These are phyloP conservation scores for Stratiomys singularior DNA, from an alignment of 2,888 invertebrate genomes.

Conservation along the genomic window DNA sequence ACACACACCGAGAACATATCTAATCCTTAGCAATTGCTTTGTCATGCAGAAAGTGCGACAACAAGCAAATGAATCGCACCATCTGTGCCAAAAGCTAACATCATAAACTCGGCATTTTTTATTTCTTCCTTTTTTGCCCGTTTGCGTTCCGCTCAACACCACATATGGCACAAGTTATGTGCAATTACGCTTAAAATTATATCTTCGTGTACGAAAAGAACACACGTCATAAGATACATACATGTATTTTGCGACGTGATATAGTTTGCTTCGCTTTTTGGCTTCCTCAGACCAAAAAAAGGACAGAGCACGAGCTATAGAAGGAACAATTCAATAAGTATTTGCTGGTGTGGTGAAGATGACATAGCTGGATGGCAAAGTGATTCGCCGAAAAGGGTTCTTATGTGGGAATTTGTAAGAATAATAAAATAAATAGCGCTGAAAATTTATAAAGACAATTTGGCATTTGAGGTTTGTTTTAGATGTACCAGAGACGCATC, in stretches of 20 bases:
- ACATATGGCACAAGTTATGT: constrained; percentile 27
- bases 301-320: not conserved
- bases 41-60: constrained; percentile 20
- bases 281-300: not conserved
- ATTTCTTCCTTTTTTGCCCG: too few species aligned
- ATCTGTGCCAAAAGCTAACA: not conserved
- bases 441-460: too few species aligned
- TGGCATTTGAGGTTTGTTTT: too few species aligned
- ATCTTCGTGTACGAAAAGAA: not conserved
- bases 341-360: not conserved
- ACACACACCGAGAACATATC: not conserved
- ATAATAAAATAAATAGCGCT: too few species aligned
- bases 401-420: too few species aligned
- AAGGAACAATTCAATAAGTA: not conserved
- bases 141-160: too few species aligned
- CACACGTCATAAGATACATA: not conserved
- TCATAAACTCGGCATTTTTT: not conserved
- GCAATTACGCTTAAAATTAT: constrained; percentile 29
- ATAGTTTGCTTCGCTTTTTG: too few species aligned
- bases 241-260: too few species aligned
- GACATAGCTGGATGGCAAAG: too few species aligned
- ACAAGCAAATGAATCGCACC: constrained; percentile 18
- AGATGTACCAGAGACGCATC: too few species aligned
- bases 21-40: not conserved
- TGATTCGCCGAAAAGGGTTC: too few species aligned